phyloP scores from a whole-genome alignment of 2,888 invertebrate species.

The Cactoblastis cactorum region DNA sequence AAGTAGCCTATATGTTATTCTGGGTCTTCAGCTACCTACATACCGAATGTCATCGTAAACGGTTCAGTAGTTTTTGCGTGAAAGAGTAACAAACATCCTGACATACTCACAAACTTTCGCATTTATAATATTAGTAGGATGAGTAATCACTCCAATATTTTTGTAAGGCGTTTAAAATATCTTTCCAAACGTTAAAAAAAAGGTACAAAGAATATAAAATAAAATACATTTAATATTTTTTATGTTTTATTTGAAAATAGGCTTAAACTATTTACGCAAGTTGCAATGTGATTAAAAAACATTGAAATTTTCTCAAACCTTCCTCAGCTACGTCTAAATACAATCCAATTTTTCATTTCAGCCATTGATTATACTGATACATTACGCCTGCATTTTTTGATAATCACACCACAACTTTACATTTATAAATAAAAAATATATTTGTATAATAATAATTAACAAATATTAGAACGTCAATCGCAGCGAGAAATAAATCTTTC shows the following conservation, averaged over 20 bases:
- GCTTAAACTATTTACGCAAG: slow-evolving; percentile 67
- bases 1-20: no score
- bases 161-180: no score
- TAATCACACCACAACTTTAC: slow-evolving; percentile 61
- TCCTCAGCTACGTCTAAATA: slow-evolving; percentile 13
- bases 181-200: not conserved
- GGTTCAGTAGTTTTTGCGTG: no score
- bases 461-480: slow-evolving; percentile 56
- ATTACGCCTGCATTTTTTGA: slow-evolving; percentile 23
- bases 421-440: slow-evolving; percentile 60
- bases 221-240: slow-evolving; percentile 38
- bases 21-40: no score
- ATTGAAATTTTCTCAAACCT: slow-evolving; percentile 23
- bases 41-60: no score
- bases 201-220: slow-evolving; percentile 29
- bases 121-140: no score
- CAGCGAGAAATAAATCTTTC: slow-evolving; percentile 34
- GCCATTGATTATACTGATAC: not conserved
- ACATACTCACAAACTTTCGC: no score
- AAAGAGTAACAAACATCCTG: no score
- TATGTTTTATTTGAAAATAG: slow-evolving; percentile 73
- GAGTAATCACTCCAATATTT: no score
- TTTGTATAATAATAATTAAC: slow-evolving; percentile 54
- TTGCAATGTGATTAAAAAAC: slow-evolving; percentile 61
- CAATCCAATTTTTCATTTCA: slow-evolving; percentile 27